Base-by-base conservation (phyloP, 2,888 invertebrate species). In the Ennomos erosarius region DNA sequence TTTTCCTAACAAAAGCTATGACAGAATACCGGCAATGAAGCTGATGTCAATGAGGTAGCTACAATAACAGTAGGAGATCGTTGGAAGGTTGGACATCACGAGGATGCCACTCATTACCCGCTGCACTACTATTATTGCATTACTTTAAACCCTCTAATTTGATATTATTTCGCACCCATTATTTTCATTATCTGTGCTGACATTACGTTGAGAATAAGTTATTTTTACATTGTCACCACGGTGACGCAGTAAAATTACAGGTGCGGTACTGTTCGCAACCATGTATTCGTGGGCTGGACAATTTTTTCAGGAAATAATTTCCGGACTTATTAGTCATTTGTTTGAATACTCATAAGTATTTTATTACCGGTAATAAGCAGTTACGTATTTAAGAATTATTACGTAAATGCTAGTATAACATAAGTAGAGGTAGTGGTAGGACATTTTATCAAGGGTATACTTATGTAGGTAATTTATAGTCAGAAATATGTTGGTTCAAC, bases 131-230 rank as follows among this genome's bases (percentile, higher is more conserved):
- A 86, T 88, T 85, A 90, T 85, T 84, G 83, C 84, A 88, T 90
- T 90, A 88, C 84, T 85, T 83, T 83, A 84, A 82, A 85, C 85
- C 88, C 78, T 81, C 87, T 91, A 89, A 91, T 91, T 88, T 87
- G 78, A 81, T 87, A 88, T 90, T 90, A 92, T 91, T 90, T 88
- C 74, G 78, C 85, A 71, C 78, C 87, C 71, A 91, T 91, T 91
- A 91, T 91, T 87, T 85, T 86, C 88, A 91, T 91, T 90, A 91
- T 85, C 79, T 88, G 76, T 73, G 82, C 82, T 88, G 84, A 86
- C 87, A 84, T 81, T 75, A 80, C 70, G 75, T 78, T 83, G 83
- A 84, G 84, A 85, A 83, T 82, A 84, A 82, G 80, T 75, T 79
- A 83, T 81, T 76, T 87, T 84, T 82, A 90, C 86, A 89, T 85